Conservation (phyloP, 2,797 vertebrate genomes). For the Nannoperca obscura region DNA sequence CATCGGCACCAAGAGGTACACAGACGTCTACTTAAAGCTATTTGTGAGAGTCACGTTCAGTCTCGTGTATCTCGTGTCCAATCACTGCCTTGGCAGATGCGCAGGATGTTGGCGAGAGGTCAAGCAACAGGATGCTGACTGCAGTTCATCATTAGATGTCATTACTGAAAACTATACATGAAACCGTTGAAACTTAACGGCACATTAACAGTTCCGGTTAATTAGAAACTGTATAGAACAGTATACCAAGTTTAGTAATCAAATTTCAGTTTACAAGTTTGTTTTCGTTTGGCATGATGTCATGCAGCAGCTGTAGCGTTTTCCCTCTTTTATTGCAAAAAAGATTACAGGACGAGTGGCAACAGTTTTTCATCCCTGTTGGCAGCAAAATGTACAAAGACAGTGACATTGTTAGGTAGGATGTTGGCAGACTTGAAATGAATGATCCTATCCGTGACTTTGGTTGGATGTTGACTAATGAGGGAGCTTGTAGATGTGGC, state of each 20-base stretch:
- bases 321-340: not conserved
- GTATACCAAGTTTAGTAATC: not conserved
- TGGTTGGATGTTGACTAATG: conserved; percentile 23
- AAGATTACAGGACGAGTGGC: not conserved
- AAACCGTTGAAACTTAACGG: not conserved
- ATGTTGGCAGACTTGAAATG: conserved; percentile 3
- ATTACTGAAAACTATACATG: no score
- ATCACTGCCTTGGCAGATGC: no score
- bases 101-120: no score
- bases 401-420: not conserved
- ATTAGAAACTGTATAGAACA: no score
- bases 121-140: no score
- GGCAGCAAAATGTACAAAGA: not conserved
- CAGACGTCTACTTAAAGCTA: not conserved
- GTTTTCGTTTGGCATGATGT: not conserved
- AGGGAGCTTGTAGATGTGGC: not conserved
- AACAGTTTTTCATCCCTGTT: not conserved
- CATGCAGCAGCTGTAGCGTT: not conserved
- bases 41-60: not conserved
- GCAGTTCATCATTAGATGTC: no score
- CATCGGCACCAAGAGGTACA: conserved; percentile 95
- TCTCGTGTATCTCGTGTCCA: no score
- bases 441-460: not conserved
- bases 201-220: not conserved
- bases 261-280: not conserved